Base-by-base conservation (phyloP, 1,140 invertebrate genomes). In the Scaptomyza graminum region DNA sequence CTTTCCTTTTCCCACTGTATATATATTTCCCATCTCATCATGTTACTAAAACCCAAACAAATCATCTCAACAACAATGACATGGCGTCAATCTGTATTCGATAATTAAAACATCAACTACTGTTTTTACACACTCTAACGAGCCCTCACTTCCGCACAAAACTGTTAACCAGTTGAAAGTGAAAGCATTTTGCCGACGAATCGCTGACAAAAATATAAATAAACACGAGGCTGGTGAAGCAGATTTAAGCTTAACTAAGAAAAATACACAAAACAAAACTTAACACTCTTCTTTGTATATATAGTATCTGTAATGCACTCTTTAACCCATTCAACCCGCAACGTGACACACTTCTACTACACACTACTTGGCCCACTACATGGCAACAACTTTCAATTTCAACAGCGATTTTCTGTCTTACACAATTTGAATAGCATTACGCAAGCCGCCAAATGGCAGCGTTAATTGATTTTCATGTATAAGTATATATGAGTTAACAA, bases 161-260 rank as follows among this genome's bases (percentile, higher is more conserved):
- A 9, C 63, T 57, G 43, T 34, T 41, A 49, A 46, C 41, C 28
- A 67, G 62, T 54, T 41, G 59, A 88, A 88, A 88, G 83, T 88
- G 83, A 88, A 88, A 88, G 83, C 81, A 76, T 84, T 63, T n/a
- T 41, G 37, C 12, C n/a, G 12, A 41, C 37, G 37, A 41, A 41
- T 12, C 5, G 37, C 44, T 47, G 74, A 55, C 47, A 51, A 12
- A 47, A 55, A 49, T 82, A 79, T 88, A 82, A 82, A 82, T 63
- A 88, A 61, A 77, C 67, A 80, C 61, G 72, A 63, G 12, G 11
- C 16, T n/a, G 28, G 9, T 12, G 11, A n/a, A n/a, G n/a, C 25
- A 31, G 39, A 43, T 31, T 28, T 46, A 41, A 41, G 37, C 37
- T 41, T 41, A n/a, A n/a, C 37, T 41, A 41, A 46, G 15, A 3